A percentile compares a stretch with the other conserved stretches of the same genome.
Conservation (phyloP, 2,888 invertebrate genomes). For the Patella caerulea region DNA sequence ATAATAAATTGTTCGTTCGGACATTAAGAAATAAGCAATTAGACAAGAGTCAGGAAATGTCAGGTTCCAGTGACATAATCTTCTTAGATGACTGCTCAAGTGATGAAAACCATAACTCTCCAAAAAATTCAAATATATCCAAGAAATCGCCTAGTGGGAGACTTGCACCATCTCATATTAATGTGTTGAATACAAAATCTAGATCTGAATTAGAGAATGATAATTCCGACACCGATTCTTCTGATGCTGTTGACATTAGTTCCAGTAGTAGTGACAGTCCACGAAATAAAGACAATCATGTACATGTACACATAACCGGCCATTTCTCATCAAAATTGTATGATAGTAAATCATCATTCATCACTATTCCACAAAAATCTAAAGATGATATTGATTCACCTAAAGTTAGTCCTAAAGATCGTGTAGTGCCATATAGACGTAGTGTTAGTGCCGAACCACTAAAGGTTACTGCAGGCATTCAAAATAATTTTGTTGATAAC, state of each 20-base stretch:
- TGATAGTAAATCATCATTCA: background rate
- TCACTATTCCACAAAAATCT: background rate
- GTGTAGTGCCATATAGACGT: background rate
- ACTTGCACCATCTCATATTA: background rate
- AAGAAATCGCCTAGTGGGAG: too few species aligned
- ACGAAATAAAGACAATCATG: background rate
- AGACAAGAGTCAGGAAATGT: background rate
- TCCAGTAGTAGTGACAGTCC: background rate
- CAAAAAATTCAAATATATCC: background rate
- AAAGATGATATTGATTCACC: background rate
- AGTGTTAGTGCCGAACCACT: background rate
- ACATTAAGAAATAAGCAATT: background rate
- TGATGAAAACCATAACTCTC: background rate
- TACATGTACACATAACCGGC: background rate
- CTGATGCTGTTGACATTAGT: background rate
- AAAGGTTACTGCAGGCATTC: background rate
- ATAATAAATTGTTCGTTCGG: too few species aligned
- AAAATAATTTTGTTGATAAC: constrained; percentile 15
- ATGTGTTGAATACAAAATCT: background rate
- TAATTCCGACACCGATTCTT: background rate
- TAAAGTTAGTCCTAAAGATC: background rate
- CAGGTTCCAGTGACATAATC: background rate
- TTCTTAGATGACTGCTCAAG: constrained; percentile 4
- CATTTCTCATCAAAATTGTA: background rate
- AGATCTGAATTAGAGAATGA: background rate